phyloP scores from a whole-genome alignment of 2,797 vertebrate genomes.

The Pteronotus mesoamericanus region DNA sequence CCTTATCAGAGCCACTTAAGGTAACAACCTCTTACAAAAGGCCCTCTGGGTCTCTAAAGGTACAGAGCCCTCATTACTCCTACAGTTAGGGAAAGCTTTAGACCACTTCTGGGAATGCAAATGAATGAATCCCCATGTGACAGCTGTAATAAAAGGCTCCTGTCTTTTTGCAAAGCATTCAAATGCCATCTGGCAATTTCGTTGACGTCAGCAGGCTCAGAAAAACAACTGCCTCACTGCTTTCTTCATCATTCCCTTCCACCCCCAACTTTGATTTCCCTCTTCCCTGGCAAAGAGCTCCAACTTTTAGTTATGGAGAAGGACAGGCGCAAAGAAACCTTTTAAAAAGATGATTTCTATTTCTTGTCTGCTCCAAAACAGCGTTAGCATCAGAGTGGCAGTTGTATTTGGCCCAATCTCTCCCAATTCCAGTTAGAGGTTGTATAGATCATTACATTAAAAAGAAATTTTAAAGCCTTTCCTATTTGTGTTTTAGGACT shows the following conservation, averaged over 20 bases:
- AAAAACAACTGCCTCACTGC: constrained; percentile 78
- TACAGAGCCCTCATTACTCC: constrained; percentile 60
- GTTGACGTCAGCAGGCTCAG: constrained; percentile 83
- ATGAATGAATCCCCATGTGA: constrained; percentile 75
- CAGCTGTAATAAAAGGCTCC: constrained; percentile 81
- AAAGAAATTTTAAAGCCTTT: background rate
- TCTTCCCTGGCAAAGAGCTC: constrained; percentile 39
- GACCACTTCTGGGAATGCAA: constrained; percentile 81
- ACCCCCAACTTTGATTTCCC: constrained; percentile 6
- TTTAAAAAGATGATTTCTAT: background rate
- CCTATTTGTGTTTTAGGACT: background rate
- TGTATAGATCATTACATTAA: background rate
- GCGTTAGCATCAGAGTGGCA: background rate
- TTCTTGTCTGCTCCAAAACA: background rate
- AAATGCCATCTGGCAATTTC: constrained; percentile 83
- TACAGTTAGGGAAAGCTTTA: constrained; percentile 71
- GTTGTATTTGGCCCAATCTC: background rate
- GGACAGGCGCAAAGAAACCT: background rate
- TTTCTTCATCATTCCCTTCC: constrained; percentile 55
- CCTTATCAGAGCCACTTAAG: constrained; percentile 64
- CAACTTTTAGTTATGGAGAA: background rate
- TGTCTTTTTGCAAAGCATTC: constrained; percentile 80
- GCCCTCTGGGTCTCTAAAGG: constrained; percentile 65
- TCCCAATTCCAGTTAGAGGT: background rate
- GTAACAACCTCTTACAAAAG: constrained; percentile 63